Base-by-base conservation (phyloP, 2,888 invertebrate genomes). In the Molorchus minor region DNA sequence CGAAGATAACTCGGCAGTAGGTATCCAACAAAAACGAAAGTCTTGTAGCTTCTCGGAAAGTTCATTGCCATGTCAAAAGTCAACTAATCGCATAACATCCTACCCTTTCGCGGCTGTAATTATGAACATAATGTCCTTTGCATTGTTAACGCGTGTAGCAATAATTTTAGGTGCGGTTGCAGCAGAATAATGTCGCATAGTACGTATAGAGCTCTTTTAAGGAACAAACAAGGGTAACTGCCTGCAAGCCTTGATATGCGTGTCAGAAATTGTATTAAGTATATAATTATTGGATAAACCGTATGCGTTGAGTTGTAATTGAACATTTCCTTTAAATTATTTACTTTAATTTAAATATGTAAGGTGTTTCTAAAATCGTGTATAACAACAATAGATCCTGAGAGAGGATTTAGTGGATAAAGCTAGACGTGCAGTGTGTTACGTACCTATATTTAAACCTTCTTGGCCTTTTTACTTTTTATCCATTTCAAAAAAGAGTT, bases 11-110 rank as follows among this genome's bases (percentile, higher is more conserved):
- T n/a, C n/a, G n/a, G n/a, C n/a, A n/a, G n/a, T n/a, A n/a, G n/a
- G n/a, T n/a, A n/a, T n/a, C 65, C 64, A 62, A 58, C 58, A 54
- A 67, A 69, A 67, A 64, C 57, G 69, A 67, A 69, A 69, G 69
- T 67, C 54, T 61, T 44, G 58, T 52, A 58, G 53, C 36, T 45
- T 49, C 44, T 49, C 21, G 54, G 35, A 62, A 65, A 68, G 64
- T 70, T 70, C 68, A 70, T 65, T 70, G 69, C 62, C 65, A 60
- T 64, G 61, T 63, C 60, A 62, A 44, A 54, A 56, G 58, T 55
- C 58, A 51, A 36, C 17, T 20, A 12, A 29, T 30, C 49, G 35
- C 19, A 33, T 20, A 35, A 35, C 33, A 20, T 35, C 19, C 20
- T 20, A 12, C 19, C 19, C 36, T 15, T 35, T 20, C 12, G 12